Base-by-base conservation (phyloP, 2,113 vertebrate genomes). In the Willisornis vidua region DNA sequence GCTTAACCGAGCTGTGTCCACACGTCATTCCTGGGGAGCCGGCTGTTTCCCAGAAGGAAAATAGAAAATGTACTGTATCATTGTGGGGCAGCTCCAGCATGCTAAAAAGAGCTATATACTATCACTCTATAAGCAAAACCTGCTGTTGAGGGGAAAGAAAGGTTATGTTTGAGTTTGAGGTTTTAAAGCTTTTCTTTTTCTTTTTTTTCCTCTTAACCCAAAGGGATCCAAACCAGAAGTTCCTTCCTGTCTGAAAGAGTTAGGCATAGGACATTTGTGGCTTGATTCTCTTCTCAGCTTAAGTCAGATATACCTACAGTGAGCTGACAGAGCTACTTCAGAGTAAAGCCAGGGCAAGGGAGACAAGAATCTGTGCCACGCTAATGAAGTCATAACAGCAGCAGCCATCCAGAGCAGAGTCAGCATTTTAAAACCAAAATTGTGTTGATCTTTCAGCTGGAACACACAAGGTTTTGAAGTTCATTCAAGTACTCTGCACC, bases 71-170 rank as follows among this genome's bases (percentile, higher is more conserved):
- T 20, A 94, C 66, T 90, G 39, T 87, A 51, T 89, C 89, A 85
- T 74, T 92, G 92, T 94, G 75, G 72, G 82, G 85, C 91, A 88
- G 90, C 72, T 95, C 75, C 93, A 96, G 59, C 48, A 83, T 0
- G 1, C 70, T 95, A 85, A 96, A 88, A 59, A 86, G 55, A 91
- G 76, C 41, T 78, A 71, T 59, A 90, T 48, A 85, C 55, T 90
- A 86, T 71, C 90, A 93, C 72, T 97, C 70, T 52, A 90, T 88
- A 93, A 97, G 91, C 87, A 90, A 96, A 97, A 96, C 67, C 90
- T 97, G 93, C 90, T 95, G 95, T 82, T 63, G 82, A 88, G 93
- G 94, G 94, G 55, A 95, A 95, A 74, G 59, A 90, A 95, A 95
- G 85, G 92, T 93, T 93, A 79, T 93, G 87, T 91, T 96, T 95